Evolutionary conservation across 2,113 vertebrate genomes (phyloP), one percentile per base, ranked within the genome.

Genomic region (Bubo bubo): DNA sequence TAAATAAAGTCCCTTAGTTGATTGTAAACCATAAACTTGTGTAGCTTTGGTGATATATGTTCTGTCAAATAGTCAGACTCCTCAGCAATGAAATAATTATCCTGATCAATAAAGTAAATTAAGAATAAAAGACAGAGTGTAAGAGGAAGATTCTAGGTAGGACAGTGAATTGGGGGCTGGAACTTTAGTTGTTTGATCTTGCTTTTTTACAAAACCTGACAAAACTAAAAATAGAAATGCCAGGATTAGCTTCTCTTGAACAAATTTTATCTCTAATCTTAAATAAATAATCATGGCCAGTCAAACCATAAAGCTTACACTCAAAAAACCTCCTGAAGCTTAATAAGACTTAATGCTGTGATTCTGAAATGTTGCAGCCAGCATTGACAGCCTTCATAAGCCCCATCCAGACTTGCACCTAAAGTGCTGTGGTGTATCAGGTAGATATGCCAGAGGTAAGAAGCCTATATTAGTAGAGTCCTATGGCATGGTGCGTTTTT

Each of bases 31-130:
- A 75, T 88, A 90, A 95, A 91, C 85, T 94, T 95, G 43, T 63
- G 56, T 95, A 68, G 67, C 76, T 96, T 95, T 79, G 35, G 32
- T 90, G 94, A 86, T 74, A 18, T 47, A 84, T 92, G n/a, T 88
- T 95, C 86, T 96, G 66, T 94, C 86, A 91, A 82, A 94, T 59
- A 96, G 81, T 85, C 63, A 92, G 63, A 74, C 15, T 91, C 80
- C 86, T 91, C 72, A 96, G 76, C 52, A 70, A 43, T 73, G 37
- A 76, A 86, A 93, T 88, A 96, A 93, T 90, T 96, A 86, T 86
- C 80, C 60, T 94, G 77, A 98, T 92, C 85, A 94, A 96, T 88
- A 92, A 59, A 95, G 75, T 93, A 92, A 93, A 88, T 79, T 85
- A 71, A 16, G 56, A 83, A 47, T 74, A 75, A 73, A 89, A 41